Evolutionary conservation across 2,888 invertebrate species (phyloP).

Genomic region (Cantharis rufa): DNA sequence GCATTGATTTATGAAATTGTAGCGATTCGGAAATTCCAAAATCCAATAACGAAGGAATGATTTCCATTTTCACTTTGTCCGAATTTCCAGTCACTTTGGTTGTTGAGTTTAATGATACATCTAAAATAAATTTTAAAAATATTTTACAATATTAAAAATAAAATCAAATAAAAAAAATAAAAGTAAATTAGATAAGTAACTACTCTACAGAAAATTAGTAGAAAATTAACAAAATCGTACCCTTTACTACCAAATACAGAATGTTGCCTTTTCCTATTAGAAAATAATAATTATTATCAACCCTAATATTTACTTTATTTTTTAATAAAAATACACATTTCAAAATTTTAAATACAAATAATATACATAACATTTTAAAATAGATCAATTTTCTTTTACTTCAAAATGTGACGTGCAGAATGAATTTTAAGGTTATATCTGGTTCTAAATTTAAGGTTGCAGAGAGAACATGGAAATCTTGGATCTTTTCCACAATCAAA

Average conservation of each 20-base stretch:
- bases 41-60: constrained; percentile 7
- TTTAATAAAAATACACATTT: background rate
- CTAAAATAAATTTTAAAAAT: constrained; percentile 10
- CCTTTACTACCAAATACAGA: background rate
- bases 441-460: constrained; percentile 61
- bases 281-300: background rate
- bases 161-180: background rate
- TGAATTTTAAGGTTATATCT: constrained; percentile 79
- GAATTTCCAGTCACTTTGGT: background rate
- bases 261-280: background rate
- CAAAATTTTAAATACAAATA: background rate
- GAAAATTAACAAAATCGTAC: background rate
- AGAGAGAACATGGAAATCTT: constrained; percentile 56
- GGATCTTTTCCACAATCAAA: constrained; percentile 61
- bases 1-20: background rate
- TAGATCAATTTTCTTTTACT: background rate
- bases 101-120: background rate
- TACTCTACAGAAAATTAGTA: constrained; percentile 18
- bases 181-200: constrained; percentile 4
- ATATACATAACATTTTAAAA: background rate
- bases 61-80: constrained; percentile 3
- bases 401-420: constrained; percentile 64
- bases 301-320: background rate
- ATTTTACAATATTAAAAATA: constrained; percentile 1
- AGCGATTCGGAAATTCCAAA: background rate